Conservation (phyloP, 2,888 invertebrate genomes). For the Neoascia interrupta region DNA sequence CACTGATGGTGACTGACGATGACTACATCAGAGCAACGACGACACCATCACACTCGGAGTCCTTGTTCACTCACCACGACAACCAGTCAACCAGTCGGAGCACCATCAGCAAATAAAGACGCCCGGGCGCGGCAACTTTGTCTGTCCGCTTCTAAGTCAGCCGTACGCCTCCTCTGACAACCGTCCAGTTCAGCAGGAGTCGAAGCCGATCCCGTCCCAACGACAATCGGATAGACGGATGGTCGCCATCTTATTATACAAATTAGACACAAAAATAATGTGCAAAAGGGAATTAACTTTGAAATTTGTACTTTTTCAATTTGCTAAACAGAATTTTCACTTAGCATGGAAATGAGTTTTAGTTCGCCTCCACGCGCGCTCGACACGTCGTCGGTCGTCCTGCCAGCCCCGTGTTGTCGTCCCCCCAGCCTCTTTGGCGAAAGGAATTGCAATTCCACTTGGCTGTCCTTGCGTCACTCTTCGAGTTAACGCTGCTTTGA, state of each 20-base stretch:
- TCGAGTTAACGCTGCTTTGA: constrained; percentile 9
- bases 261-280: constrained; percentile 69
- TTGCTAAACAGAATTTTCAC: constrained; percentile 65
- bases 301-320: constrained; percentile 68
- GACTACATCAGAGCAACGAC: constrained; percentile 50
- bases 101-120: constrained; percentile 52
- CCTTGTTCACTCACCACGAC: constrained; percentile 47
- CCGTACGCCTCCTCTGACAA: neutral
- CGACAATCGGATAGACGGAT: constrained; percentile 59
- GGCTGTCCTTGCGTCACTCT: neutral
- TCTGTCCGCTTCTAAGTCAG: constrained; percentile 3
- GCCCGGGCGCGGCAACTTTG: constrained; percentile 19
- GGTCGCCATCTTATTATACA: constrained; percentile 62
- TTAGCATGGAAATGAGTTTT: constrained; percentile 65
- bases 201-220: too few relatives aligned
- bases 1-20: constrained; percentile 43
- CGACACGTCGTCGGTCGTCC: constrained; percentile 2
- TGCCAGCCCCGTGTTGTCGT: neutral
- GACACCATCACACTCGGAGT: constrained; percentile 37
- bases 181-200: neutral
- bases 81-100: constrained; percentile 31
- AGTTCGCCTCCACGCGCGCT: constrained; percentile 17
- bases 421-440: neutral
- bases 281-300: constrained; percentile 65
- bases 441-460: neutral